Base-by-base conservation (phyloP, 2,797 vertebrate species). In the Semaprochilodus insignis region DNA sequence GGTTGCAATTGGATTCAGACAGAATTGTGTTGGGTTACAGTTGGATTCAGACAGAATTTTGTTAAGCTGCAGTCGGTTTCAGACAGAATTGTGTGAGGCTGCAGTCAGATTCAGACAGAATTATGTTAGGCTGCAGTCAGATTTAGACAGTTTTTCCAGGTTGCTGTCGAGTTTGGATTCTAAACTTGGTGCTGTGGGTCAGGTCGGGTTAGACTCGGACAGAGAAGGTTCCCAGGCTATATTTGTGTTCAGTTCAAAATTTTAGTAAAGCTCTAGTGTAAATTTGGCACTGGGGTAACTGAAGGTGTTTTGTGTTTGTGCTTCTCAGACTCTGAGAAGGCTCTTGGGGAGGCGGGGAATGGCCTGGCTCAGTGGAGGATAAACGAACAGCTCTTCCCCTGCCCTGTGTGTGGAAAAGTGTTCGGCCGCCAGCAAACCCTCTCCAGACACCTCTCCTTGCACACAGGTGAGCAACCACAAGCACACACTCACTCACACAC, bases 381-480 rank as follows among this genome's bases (percentile, higher is more conserved):
- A 81, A 98, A 93, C 0, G 97, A 99, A 84, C 98, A 99, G 93
- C 97, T 99, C 88, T 99, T 96, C 91, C 97, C 97, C 75, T 99
- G 98, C 86, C 95, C 97, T 0, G 93, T 99, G 83, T 99, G 98
- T 89, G 97, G 98, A 83, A 99, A 99, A 92, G 98, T 99, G 89
- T 99, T 99, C 67, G 98, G 98, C 77, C 93, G 97, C 81, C 98
- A 99, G 92, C 98, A 99, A 93, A 99, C 98, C 1, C 94, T 99
- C 85, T 99, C 98, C 75, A 96, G 97, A 85, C 98, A 99, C 89
- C 95, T 99, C 88, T 97, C 97, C 0, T 92, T 99, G 89, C 98
- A 99, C 96, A 98, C 98, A 95, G 98, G 98, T 99, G 92, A 93
- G 90, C 60, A 62, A 69, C 23, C 40, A 66, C 62, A 23, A 77